These are phyloP conservation scores for Lonchura striata DNA, from an alignment of 2,113 vertebrate species.

Conservation along the genomic window DNA sequence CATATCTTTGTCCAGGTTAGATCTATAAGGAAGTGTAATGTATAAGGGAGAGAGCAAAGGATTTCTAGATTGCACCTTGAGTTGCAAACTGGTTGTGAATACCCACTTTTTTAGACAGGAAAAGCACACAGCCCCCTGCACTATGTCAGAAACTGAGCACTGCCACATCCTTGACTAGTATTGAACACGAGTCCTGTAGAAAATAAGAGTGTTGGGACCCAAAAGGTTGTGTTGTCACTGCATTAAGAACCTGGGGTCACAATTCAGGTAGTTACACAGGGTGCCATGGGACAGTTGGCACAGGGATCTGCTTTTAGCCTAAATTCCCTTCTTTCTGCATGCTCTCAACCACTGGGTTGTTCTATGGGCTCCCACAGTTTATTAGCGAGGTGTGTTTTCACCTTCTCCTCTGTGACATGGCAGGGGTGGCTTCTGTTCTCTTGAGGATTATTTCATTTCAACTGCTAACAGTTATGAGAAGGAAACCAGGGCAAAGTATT, in stretches of 20 bases:
- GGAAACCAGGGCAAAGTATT: slow-evolving; percentile 11
- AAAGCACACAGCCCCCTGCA: rapidly evolving
- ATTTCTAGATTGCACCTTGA: neutral
- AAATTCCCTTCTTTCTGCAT: neutral
- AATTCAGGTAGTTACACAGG: neutral
- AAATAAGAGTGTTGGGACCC: rapidly evolving
- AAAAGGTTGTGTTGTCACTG: neutral
- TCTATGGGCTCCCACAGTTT: neutral
- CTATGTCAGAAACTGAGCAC: neutral
- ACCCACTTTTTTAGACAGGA: neutral
- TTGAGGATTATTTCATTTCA: neutral
- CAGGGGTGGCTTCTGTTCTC: neutral
- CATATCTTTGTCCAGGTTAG: neutral
- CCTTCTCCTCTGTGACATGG: neutral
- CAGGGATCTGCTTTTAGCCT: neutral
- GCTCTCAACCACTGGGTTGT: rapidly evolving
- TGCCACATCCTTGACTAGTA: neutral
- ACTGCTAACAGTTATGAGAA: neutral
- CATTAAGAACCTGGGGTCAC: neutral
- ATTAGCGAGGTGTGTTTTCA: neutral
- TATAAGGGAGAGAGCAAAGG: neutral
- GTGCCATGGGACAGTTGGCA: neutral
- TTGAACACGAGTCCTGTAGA: neutral
- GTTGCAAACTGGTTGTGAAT: neutral
- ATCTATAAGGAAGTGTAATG: neutral